Evolutionary conservation across 2,113 vertebrate genomes (phyloP), one percentile per base, ranked within the genome.

Genomic region (Aegithalos caudatus): DNA sequence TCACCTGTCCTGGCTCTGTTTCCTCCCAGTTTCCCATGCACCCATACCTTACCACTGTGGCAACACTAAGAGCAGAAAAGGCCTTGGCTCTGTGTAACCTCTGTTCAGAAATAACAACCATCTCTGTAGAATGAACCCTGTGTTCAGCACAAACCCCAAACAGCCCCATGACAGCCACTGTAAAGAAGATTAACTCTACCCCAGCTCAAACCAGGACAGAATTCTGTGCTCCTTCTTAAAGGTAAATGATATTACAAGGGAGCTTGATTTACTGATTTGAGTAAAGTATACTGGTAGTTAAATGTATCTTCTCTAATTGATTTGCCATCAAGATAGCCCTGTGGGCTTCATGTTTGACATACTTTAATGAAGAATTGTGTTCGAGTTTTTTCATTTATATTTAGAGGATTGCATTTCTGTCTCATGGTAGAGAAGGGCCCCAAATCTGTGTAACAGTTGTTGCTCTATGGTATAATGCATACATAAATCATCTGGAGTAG

Each of bases 41-140:
- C 7, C 10, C 12, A 7, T 64, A 2, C 21, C 22, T 7, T 42
- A 27, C 31, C 28, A 19, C 4, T 22, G 14, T 6, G 31, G 17
- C 50, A 64, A 9, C 14, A 50, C 0, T 0, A 50, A 27, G 11
- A 50, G 25, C 4, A 42, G 57, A 31, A 54, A 6, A 56, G 11
- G 9, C 25, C 13, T 48, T 27, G 16, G 29, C 14, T 31, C 5
- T 62, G 12, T 69, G 48, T 48, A 25, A 35, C 7, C 29, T 14
- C 40, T 42, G 22, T 21, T 72, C 14, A 19, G 14, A 40, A 72
- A 16, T 44, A 44, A 20, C 14, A 37, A 11, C 3, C 7, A 9
- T 16, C 18, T 51, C 3, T 15, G 31, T 33, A 11, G 58, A 11
- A 9, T 20, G 44, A 64, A 9, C 21, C 14, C 25, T 37, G 0